Conservation (phyloP, 1,140 invertebrate species). For the Drosophila rhopaloa region DNA sequence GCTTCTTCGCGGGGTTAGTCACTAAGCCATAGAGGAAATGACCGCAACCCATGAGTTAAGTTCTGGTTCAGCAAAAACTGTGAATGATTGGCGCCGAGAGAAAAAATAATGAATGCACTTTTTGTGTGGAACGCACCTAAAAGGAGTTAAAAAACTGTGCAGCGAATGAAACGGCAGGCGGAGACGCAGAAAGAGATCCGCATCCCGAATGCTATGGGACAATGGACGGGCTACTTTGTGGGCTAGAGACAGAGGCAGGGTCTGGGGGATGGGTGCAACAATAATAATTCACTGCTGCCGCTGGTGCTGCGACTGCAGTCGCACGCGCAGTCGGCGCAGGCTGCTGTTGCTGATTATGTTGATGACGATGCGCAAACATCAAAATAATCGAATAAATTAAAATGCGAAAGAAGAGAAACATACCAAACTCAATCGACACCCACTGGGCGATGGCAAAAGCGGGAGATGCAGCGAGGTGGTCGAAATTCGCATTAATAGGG, state of each 20-base stretch:
- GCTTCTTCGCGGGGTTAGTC: no score
- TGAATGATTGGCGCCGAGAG: slow-evolving; percentile 40
- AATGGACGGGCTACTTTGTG: slow-evolving; percentile 2
- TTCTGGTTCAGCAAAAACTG: background rate
- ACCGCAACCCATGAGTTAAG: background rate
- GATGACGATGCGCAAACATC: slow-evolving; percentile 64
- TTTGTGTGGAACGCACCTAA: slow-evolving; percentile 59
- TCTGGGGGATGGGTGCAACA: slow-evolving; percentile 6
- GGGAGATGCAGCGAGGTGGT: slow-evolving; percentile 6
- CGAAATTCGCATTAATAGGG: slow-evolving; percentile 55
- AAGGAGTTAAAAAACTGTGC: slow-evolving; percentile 53
- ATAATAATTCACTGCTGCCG: slow-evolving; percentile 32
- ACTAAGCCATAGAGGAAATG: background rate
- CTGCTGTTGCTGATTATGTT: slow-evolving; percentile 65
- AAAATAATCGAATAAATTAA: slow-evolving; percentile 77
- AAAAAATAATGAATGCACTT: slow-evolving; percentile 45
- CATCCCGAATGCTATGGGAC: background rate
- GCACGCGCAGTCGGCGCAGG: slow-evolving; percentile 8
- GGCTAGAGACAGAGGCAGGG: background rate
- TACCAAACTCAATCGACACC: slow-evolving; percentile 61
- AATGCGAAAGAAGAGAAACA: slow-evolving; percentile 30
- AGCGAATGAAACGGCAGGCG: slow-evolving; percentile 48
- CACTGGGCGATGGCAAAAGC: slow-evolving; percentile 16
- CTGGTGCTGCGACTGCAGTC: slow-evolving; percentile 1
- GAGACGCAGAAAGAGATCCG: slow-evolving; percentile 24